Percentiles rank a stretch among this genome's conserved stretches.
phyloP scores from a whole-genome alignment of 2,888 invertebrate genomes.

The Tricholauxania praeusta region DNA sequence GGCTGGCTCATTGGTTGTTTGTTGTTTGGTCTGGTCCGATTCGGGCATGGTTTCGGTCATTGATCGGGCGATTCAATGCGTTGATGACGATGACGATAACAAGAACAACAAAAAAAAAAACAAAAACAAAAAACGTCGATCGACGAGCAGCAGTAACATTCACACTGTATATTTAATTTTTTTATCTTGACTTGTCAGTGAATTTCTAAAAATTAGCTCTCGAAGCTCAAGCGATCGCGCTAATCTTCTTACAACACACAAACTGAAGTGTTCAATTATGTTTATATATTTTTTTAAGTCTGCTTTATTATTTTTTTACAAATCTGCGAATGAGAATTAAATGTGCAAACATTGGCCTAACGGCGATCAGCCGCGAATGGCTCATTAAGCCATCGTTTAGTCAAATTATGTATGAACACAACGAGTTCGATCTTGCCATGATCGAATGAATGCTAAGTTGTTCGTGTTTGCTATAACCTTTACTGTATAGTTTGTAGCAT shows the following conservation, averaged over 20 bases:
- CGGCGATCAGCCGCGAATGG: slow-evolving; percentile 1
- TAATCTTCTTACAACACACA: neutral
- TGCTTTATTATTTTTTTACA: neutral
- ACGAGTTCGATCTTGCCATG: too few relatives aligned
- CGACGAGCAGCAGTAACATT: neutral
- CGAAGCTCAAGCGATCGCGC: neutral
- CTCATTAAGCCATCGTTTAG: slow-evolving; percentile 4
- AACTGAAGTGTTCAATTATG: neutral
- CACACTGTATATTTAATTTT: neutral
- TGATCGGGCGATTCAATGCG: slow-evolving; percentile 43
- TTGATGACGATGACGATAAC: slow-evolving; percentile 34
- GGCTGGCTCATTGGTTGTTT: neutral
- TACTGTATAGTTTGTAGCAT: slow-evolving; percentile 50
- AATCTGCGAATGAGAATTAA: slow-evolving; percentile 20
- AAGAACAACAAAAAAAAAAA: neutral
- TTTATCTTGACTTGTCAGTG: neutral
- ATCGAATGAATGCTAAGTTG: too few relatives aligned
- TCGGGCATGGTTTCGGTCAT: slow-evolving; percentile 42
- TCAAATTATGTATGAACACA: too few relatives aligned
- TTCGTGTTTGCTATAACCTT: slow-evolving; percentile 48
- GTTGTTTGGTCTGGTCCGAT: neutral
- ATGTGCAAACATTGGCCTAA: slow-evolving; percentile 21
- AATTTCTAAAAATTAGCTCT: neutral
- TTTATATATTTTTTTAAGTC: slow-evolving; percentile 3
- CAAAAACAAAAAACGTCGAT: neutral